phyloP scores from a whole-genome alignment of 1,140 invertebrate species.

The Sycophila sp. region DNA sequence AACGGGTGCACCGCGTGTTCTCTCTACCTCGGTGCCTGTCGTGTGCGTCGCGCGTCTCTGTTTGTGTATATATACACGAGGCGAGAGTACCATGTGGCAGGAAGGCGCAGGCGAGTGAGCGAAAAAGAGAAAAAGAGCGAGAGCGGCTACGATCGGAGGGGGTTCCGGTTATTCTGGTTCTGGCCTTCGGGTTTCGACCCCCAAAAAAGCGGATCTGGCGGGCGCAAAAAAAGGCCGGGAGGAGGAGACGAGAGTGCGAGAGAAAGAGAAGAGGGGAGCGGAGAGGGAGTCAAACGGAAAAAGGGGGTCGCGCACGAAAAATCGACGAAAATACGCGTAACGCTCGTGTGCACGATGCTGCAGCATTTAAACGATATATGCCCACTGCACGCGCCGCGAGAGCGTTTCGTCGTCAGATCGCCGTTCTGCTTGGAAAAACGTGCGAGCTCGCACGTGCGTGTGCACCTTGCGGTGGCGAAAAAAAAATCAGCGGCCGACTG shows the following conservation, averaged over 20 bases:
- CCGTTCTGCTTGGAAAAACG: neutral
- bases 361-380: neutral
- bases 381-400: neutral
- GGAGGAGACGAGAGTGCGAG: neutral
- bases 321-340: constrained; percentile 27
- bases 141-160: constrained; percentile 13
- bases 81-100: neutral
- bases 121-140: neutral
- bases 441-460: neutral
- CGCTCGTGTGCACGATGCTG: neutral
- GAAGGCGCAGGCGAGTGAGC: neutral
- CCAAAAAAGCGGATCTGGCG: constrained; percentile 42
- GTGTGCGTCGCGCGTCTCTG: too few species aligned
- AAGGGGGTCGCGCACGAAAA: constrained; percentile 14
- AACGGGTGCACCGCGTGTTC: too few species aligned
- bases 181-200: constrained; percentile 47
- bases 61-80: neutral
- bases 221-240: constrained; percentile 2
- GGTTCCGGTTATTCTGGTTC: constrained; percentile 55
- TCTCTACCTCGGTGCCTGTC: too few species aligned
- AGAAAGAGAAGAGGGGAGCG: neutral
- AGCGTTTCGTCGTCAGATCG: neutral
- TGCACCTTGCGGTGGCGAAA: neutral
- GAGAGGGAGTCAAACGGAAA: neutral
- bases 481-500: too few species aligned